These are phyloP conservation scores for Drosophila kepulauana DNA, from an alignment of 1,140 invertebrate species.

Conservation along the genomic window DNA sequence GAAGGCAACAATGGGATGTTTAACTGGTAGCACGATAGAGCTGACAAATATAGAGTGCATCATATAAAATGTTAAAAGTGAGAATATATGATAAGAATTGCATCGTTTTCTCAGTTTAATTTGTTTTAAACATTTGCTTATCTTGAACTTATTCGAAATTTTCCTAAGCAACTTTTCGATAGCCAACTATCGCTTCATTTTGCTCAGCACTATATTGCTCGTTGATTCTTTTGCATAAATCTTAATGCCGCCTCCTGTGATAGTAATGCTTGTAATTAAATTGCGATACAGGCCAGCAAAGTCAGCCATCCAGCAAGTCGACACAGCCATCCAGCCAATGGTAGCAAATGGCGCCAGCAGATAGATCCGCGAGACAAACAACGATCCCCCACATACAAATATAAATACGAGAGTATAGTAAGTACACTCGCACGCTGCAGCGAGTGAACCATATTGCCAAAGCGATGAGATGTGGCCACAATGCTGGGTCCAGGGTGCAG, in stretches of 20 bases:
- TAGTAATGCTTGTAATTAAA: slow-evolving; percentile 71
- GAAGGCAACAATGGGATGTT: slow-evolving; percentile 24
- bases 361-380: slow-evolving; percentile 67
- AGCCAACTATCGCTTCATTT: slow-evolving; percentile 1
- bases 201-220: neutral
- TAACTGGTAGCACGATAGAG: neutral
- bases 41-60: neutral
- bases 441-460: slow-evolving; percentile 9
- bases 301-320: slow-evolving; percentile 4
- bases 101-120: no score
- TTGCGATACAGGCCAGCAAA: slow-evolving; percentile 64
- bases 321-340: slow-evolving; percentile 25
- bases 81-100: no score
- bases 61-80: neutral
- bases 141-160: no score
- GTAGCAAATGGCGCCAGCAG: slow-evolving; percentile 73
- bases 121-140: no score
- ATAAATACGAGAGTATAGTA: slow-evolving; percentile 26
- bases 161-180: neutral
- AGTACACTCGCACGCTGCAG: slow-evolving; percentile 13
- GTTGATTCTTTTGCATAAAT: slow-evolving; percentile 71
- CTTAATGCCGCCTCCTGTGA: slow-evolving; percentile 52
- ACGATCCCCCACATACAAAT: slow-evolving; percentile 57
- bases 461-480: neutral
- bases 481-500: neutral